Percentiles rank a stretch among this genome's conserved stretches.
Evolutionary conservation across 2,888 invertebrate species (phyloP).

Genomic region (Norana najaformis): DNA sequence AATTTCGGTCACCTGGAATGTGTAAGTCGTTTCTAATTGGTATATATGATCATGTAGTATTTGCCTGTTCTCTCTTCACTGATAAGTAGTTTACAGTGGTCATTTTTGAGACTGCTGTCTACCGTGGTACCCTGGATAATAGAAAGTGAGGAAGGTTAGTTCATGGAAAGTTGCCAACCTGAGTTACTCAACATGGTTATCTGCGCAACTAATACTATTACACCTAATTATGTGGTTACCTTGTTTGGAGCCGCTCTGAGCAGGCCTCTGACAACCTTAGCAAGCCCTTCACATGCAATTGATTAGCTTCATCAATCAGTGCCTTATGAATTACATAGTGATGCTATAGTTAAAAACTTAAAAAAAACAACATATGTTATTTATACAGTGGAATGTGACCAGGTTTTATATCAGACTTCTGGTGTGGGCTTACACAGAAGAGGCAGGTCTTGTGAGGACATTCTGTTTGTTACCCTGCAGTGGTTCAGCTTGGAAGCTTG

Average conservation of each 20-base stretch:
- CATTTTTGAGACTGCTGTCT: neutral
- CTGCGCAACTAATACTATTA: neutral
- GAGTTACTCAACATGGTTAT: neutral
- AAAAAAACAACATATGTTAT: neutral
- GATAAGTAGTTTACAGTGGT: neutral
- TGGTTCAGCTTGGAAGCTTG: neutral
- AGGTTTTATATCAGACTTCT: neutral
- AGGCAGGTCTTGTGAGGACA: neutral
- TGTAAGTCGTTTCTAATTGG: neutral
- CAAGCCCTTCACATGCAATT: neutral
- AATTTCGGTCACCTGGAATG: neutral
- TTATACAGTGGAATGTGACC: neutral
- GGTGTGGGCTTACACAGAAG: neutral
- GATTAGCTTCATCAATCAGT: neutral
- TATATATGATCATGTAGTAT: constrained; percentile 1
- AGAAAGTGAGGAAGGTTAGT: neutral
- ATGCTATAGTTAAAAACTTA: neutral
- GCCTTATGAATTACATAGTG: neutral
- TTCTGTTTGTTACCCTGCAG: neutral
- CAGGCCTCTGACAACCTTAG: neutral
- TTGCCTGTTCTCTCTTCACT: neutral
- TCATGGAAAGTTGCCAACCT: neutral
- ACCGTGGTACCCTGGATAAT: neutral
- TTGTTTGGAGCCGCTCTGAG: neutral
- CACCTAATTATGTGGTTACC: neutral